Evolutionary conservation across 1,140 invertebrate species (phyloP).

Genomic region (Pseudobourletiella spinata): DNA sequence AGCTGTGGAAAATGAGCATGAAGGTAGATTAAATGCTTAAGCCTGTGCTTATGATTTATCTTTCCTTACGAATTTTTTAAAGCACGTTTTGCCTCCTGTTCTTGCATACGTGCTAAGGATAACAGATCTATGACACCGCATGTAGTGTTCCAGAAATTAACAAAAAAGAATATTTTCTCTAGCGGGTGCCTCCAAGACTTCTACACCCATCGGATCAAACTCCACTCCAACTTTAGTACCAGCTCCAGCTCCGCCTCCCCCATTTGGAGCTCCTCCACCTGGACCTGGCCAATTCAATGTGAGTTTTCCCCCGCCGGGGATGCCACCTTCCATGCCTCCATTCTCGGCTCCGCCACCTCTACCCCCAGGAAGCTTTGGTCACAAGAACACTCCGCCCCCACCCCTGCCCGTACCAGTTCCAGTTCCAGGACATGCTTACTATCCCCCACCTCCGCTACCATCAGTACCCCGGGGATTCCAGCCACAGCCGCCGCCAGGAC

Average conservation of each 20-base stretch:
- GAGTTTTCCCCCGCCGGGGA: background rate
- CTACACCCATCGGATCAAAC: constrained; percentile 3
- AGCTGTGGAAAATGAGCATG: background rate
- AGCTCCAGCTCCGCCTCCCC: constrained; percentile 1
- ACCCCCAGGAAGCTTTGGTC: background rate
- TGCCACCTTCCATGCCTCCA: background rate
- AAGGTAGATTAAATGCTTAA: background rate
- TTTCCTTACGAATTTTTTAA: background rate
- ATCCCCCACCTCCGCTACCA: constrained; percentile 7
- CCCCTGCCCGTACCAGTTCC: constrained; percentile 3
- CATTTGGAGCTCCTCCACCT: constrained; percentile 7
- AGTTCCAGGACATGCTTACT: constrained; percentile 1
- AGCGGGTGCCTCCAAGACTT: constrained; percentile 1
- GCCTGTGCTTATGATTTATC: background rate
- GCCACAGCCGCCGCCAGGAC: background rate
- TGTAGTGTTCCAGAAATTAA: background rate
- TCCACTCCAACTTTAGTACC: constrained; percentile 5
- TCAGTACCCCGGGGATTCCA: background rate
- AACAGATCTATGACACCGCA: background rate
- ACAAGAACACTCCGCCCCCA: background rate
- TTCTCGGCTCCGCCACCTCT: background rate
- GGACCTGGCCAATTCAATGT: background rate
- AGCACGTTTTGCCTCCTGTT: background rate
- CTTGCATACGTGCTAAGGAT: background rate
- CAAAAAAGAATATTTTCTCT: background rate